Base-by-base conservation (phyloP, 2,797 vertebrate genomes). In the Acanthurus leucopareius region DNA sequence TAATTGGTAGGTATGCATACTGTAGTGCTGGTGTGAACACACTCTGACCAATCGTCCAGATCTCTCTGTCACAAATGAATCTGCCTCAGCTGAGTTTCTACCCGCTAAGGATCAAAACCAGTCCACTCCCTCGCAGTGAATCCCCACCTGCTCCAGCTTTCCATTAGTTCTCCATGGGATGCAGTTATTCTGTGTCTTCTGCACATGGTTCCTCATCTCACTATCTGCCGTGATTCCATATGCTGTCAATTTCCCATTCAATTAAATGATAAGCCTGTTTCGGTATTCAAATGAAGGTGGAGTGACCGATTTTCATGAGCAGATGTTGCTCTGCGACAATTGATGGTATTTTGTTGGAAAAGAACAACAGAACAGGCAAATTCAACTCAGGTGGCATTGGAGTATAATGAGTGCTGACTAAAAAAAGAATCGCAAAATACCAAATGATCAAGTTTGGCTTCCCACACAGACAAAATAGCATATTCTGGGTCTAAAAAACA, bases 201-300 rank as follows among this genome's bases (percentile, higher is more conserved):
- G 53, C 79, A 77, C 71, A 68, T 49, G 38, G 7, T 47, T 74
- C 58, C 81, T 84, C 75, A 82, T 86, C 77, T 52, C 53, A 52
- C 80, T 47, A 89, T 94, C 91, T 87, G 58, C 70, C 64, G 74
- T 76, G 82, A 93, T 89, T 93, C 92, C 85, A 71, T 74, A 75
- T 77, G 59, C 88, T 87, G 87, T 87, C 89, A 86, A 71, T 88
- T 94, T 91, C 84, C 80, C 47, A 86, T 87, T 91, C 93, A 94
- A 93, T 95, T 94, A 95, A 94, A 92, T 95, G 93, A 94, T 95
- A 94, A 93, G 91, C 79, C 19, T 58, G 75, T 85, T 84, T 63
- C n/a, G 17, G 3, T 62, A 80, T 91, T 91, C 78, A 90, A 90
- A 88, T 81, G 73, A 84, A 85, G 64, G 66, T 75, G 57, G 66